A percentile compares a stretch with the other conserved stretches of the same genome.
phyloP scores from a whole-genome alignment of 2,113 vertebrate genomes.

The Trematomus loennbergii region DNA sequence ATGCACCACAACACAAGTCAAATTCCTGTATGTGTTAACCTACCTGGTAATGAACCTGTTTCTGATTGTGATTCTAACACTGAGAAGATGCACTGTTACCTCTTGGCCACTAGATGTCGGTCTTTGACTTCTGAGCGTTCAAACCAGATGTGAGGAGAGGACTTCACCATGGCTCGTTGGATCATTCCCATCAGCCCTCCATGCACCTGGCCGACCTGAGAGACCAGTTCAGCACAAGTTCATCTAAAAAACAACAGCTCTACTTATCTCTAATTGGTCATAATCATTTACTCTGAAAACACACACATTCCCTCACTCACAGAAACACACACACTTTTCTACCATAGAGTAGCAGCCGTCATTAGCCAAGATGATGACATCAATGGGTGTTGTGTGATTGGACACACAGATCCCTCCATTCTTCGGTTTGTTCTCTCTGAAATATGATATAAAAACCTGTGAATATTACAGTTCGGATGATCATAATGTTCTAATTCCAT shows the following conservation, averaged over 20 bases:
- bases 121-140: slow-evolving; percentile 95
- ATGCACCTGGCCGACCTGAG: slow-evolving; percentile 91
- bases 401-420: slow-evolving; percentile 95
- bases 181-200: slow-evolving; percentile 93
- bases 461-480: neutral
- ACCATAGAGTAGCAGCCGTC: slow-evolving; percentile 95
- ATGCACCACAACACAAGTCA: too few relatives aligned
- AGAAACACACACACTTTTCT: slow-evolving; percentile 64
- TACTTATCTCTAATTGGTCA: neutral
- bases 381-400: slow-evolving; percentile 94
- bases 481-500: neutral
- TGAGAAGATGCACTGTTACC: slow-evolving; percentile 79
- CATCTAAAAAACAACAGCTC: neutral
- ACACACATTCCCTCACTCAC: neutral
- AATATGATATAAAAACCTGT: slow-evolving; percentile 9
- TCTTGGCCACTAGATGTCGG: slow-evolving; percentile 92
- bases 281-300: neutral
- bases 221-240: neutral
- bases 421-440: slow-evolving; percentile 91
- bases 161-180: slow-evolving; percentile 93
- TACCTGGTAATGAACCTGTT: too few relatives aligned
- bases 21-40: too few relatives aligned
- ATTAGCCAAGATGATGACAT: slow-evolving; percentile 93
- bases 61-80: too few relatives aligned
- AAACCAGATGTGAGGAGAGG: slow-evolving; percentile 93